These are phyloP conservation scores for Simalia tracyae DNA, from an alignment of 2,797 vertebrate genomes.

Conservation along the genomic window DNA sequence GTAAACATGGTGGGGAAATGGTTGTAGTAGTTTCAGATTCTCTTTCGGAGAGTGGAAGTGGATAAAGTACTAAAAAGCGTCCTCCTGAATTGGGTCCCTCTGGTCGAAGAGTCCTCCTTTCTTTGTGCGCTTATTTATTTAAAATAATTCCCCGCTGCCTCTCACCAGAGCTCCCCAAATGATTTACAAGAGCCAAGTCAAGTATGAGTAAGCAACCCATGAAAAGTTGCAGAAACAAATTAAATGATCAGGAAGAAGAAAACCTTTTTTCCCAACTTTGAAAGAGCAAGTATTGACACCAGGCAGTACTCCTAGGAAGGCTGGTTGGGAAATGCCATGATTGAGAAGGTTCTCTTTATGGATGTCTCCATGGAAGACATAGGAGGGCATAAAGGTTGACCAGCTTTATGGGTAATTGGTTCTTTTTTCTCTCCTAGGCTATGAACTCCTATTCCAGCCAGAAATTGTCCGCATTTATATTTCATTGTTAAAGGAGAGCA, in stretches of 20 bases:
- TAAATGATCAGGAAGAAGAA: neutral
- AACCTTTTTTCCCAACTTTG: neutral
- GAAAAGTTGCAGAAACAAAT: neutral
- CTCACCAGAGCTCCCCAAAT: no score
- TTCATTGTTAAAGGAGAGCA: constrained; percentile 89
- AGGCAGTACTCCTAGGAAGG: neutral
- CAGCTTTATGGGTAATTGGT: neutral
- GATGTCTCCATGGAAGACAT: neutral
- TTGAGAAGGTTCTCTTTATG: neutral
- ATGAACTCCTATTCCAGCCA: constrained; percentile 92
- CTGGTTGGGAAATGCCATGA: neutral
- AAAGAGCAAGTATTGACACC: neutral
- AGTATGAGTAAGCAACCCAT: neutral
- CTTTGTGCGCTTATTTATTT: neutral
- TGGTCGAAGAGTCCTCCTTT: no score
- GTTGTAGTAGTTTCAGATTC: neutral
- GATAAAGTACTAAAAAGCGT: neutral
- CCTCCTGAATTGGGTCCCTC: neutral
- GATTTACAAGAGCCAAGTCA: neutral
- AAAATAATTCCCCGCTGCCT: neutral
- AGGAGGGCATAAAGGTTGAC: neutral
- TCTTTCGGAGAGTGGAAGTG: neutral
- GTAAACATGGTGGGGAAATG: neutral
- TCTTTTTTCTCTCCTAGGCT: constrained; percentile 75
- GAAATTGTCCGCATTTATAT: constrained; percentile 93